A percentile compares a stretch with the other conserved stretches of the same genome.
phyloP scores from a whole-genome alignment of 2,113 vertebrate species.

The Hemichromis elongatus region DNA sequence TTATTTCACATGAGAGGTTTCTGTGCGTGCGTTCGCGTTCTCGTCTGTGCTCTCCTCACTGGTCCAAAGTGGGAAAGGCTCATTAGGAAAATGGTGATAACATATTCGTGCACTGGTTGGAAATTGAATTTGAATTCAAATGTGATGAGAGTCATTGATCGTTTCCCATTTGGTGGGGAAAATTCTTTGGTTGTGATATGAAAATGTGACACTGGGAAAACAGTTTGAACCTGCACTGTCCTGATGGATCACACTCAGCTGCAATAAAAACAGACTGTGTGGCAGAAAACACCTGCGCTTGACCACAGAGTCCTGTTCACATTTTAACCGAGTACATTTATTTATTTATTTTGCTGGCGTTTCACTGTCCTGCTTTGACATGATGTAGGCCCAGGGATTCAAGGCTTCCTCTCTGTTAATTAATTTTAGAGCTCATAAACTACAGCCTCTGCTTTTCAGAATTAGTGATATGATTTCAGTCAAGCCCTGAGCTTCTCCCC shows the following conservation, averaged over 20 bases:
- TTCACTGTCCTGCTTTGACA: background rate
- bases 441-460: constrained; percentile 4
- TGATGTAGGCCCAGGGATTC: background rate
- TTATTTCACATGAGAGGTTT: background rate
- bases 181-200: background rate
- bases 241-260: background rate
- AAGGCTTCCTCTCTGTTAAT: constrained; percentile 5
- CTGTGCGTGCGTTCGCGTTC: background rate
- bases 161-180: background rate
- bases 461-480: constrained; percentile 12
- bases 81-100: background rate
- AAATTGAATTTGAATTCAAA: background rate
- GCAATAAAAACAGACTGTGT: background rate
- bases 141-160: background rate
- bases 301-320: background rate
- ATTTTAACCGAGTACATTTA: background rate
- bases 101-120: background rate
- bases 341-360: background rate
- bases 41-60: background rate
- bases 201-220: background rate
- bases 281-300: background rate
- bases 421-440: constrained; percentile 1
- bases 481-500: background rate
- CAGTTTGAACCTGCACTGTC: background rate
- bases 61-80: background rate